Evolutionary conservation across 1,140 invertebrate species (phyloP), one percentile per base, ranked within the genome.

Genomic region (Colletes latitarsis): DNA sequence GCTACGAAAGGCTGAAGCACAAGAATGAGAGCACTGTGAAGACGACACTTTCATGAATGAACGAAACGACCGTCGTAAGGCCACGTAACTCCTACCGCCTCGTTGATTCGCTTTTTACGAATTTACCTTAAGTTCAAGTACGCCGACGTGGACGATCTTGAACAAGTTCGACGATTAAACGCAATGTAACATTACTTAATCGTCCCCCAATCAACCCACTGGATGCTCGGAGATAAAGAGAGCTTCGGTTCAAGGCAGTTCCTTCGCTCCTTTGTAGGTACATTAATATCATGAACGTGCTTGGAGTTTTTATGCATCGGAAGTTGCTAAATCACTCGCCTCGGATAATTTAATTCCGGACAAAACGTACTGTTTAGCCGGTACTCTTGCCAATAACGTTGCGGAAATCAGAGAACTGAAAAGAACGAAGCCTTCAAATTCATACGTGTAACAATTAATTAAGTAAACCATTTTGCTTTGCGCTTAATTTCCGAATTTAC

Each of bases 21-120:
- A 74, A 57, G 80, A 39, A 66, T 0, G 49, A 62, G 17, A 12
- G 58, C 67, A 53, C 52, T 1, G 46, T 39, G 55, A 8, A 30
- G 67, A 57, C 19, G 12, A 49, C 8, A 67, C 14, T 64, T 69
- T 66, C 62, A 67, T 72, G 77, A 81, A 62, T 49, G 57, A 57
- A 69, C 68, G 43, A 83, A 84, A 69, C 17, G 53, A 30, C 19
- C 46, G 68, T 12, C 12, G 39, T 58, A 83, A 81, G 82, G 82
- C 55, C 43, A n/a, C 68, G 43, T 15, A 46, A 74, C 14, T 19
- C 5, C 57, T 68, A 14, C n/a, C 52, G 6, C 4, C 15, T 46
- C 57, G 9, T 12, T 12, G 15, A 14, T 17, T 68, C 30, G 3
- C 21, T 75, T 80, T 58, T 83, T 66, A 52, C 46, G 21, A 53